Conservation (phyloP, 2,888 invertebrate species). For the Aleiodes alternator region DNA sequence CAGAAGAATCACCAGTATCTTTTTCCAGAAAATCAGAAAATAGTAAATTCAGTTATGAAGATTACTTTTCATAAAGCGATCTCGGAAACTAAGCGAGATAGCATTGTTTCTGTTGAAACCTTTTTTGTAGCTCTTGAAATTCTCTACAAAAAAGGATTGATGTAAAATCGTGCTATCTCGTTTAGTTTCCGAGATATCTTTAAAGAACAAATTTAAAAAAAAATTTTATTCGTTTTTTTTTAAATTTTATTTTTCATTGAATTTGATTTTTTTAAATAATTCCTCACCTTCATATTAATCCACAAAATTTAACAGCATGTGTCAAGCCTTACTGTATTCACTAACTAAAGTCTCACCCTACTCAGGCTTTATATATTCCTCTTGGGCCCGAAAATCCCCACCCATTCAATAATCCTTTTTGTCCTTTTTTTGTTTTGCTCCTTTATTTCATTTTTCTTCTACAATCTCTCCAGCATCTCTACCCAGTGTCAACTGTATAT, state of each 20-base stretch:
- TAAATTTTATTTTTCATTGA: background rate
- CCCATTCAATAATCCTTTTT: constrained; percentile 43
- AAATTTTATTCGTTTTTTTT: too few species aligned
- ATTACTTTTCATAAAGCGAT: too few species aligned
- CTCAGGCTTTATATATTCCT: constrained; percentile 66
- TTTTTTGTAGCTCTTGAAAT: too few species aligned
- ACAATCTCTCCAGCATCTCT: constrained; percentile 44
- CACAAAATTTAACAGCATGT: background rate
- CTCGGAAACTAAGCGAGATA: too few species aligned
- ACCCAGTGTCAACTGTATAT: constrained; percentile 46
- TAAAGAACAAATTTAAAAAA: too few species aligned
- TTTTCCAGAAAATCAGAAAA: background rate
- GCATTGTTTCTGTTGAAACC: too few species aligned
- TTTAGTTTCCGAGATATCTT: too few species aligned
- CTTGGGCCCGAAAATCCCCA: constrained; percentile 60
- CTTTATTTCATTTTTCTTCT: constrained; percentile 53
- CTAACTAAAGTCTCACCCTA: constrained; percentile 64
- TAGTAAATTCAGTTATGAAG: background rate
- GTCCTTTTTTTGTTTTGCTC: constrained; percentile 40
- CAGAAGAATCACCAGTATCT: constrained; percentile 18
- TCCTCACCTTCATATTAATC: constrained; percentile 1
- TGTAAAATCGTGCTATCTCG: too few species aligned
- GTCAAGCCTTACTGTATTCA: constrained; percentile 56
- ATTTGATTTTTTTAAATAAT: background rate
- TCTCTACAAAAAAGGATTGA: too few species aligned